Conservation (phyloP, 2,888 invertebrate genomes). For the Hyles lineata region DNA sequence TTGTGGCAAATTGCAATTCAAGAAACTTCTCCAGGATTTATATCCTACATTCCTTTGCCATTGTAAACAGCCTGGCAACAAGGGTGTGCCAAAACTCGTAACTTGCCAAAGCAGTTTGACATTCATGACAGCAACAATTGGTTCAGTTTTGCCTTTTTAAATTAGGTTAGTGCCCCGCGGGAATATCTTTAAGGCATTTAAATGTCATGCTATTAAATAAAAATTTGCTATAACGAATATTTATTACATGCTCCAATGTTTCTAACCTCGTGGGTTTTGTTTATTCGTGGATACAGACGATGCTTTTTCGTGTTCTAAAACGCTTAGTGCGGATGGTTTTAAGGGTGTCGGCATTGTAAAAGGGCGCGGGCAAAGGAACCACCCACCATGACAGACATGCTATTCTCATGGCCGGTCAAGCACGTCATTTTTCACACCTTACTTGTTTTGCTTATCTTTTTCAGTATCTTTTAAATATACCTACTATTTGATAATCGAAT, state of each 20-base stretch:
- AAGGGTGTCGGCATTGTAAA: conserved; percentile 52
- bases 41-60: background rate
- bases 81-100: background rate
- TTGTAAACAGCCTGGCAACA: background rate
- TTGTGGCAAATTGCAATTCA: background rate
- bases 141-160: background rate
- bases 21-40: background rate
- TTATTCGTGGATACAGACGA: background rate
- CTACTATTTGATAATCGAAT: background rate
- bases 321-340: conserved; percentile 9
- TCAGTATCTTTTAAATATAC: background rate
- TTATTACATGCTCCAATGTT: background rate
- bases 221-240: background rate
- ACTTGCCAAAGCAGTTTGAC: background rate
- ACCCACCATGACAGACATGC: conserved; percentile 52
- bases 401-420: conserved; percentile 38
- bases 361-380: conserved; percentile 53
- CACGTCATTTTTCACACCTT: background rate
- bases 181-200: conserved; percentile 9
- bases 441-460: background rate
- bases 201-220: conserved; percentile 10
- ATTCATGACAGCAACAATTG: conserved; percentile 6
- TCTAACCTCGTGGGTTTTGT: background rate
- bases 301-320: conserved; percentile 19
- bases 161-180: conserved; percentile 3